Evolutionary conservation across 92 coral and sea anemone genomes (phyloP).

Genomic region (Heliopora coerulea): DNA sequence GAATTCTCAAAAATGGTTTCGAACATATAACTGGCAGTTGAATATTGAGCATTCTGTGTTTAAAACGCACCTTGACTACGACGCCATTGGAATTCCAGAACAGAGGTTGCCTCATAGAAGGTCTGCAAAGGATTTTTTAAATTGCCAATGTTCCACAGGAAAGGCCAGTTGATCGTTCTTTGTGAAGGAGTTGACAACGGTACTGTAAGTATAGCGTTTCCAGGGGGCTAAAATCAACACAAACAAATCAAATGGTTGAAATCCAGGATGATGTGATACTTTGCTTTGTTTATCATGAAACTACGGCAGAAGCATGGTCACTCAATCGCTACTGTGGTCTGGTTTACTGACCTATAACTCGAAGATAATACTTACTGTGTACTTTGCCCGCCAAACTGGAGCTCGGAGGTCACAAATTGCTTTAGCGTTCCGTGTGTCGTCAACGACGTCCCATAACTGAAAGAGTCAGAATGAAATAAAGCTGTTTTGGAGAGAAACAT

Average conservation of each 20-base stretch:
- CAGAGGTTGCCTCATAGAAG: slow-evolving; percentile 77
- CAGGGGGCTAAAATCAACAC: slow-evolving; percentile 73
- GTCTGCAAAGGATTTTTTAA: slow-evolving; percentile 85
- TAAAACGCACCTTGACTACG: slow-evolving; percentile 30
- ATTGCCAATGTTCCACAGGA: slow-evolving; percentile 84
- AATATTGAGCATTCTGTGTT: not conserved
- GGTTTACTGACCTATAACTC: no score
- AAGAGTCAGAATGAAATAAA: not conserved
- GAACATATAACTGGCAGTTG: not conserved
- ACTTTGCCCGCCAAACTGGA: slow-evolving; percentile 98
- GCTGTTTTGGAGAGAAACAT: no score
- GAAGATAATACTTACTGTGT: slow-evolving; percentile 65
- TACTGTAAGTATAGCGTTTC: slow-evolving; percentile 88
- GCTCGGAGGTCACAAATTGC: slow-evolving; percentile 73
- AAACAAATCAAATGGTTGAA: no score
- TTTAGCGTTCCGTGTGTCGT: slow-evolving; percentile 82
- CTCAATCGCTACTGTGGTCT: no score
- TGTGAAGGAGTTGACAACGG: slow-evolving; percentile 83
- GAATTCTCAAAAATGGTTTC: no score
- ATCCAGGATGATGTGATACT: no score
- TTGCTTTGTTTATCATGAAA: no score
- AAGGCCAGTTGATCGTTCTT: slow-evolving; percentile 71
- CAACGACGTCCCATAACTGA: slow-evolving; percentile 51
- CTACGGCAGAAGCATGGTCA: no score
- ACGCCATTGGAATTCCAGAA: slow-evolving; percentile 94